Percentiles rank a stretch among this genome's conserved stretches.
These are phyloP conservation scores for Drosophila sp. DNA, from an alignment of 1,140 invertebrate species.

Conservation along the genomic window DNA sequence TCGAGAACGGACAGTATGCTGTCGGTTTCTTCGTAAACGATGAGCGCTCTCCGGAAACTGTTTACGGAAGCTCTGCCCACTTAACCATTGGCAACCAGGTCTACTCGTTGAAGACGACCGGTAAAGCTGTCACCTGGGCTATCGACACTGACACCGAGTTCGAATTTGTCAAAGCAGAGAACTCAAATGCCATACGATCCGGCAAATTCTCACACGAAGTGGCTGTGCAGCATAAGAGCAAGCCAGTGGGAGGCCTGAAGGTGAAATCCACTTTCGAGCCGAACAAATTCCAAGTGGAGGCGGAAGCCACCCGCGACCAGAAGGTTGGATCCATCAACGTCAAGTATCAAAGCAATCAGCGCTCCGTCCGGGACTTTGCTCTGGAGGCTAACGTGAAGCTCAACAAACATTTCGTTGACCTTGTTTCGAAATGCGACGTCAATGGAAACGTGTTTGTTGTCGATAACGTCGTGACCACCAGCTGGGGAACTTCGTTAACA, in stretches of 20 bases:
- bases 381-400: conserved; percentile 55
- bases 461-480: conserved; percentile 63
- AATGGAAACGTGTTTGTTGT: conserved; percentile 59
- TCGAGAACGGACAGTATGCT: conserved; percentile 58
- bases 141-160: conserved; percentile 29
- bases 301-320: conserved; percentile 46
- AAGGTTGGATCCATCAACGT: conserved; percentile 48
- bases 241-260: conserved; percentile 40
- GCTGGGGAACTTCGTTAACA: conserved; percentile 64
- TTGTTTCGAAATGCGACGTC: conserved; percentile 55
- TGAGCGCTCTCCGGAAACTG: conserved; percentile 50
- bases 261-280: conserved; percentile 37
- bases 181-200: conserved; percentile 30
- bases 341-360: conserved; percentile 62
- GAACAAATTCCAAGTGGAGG: conserved; percentile 56
- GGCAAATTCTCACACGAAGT: conserved; percentile 47
- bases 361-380: conserved; percentile 76
- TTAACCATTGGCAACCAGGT: conserved; percentile 38
- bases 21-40: conserved; percentile 66
- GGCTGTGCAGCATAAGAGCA: conserved; percentile 48
- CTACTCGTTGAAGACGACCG: conserved; percentile 40
- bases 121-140: conserved; percentile 51
- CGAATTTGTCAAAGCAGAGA: conserved; percentile 39
- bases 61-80: conserved; percentile 59
- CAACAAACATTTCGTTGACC: conserved; percentile 65